Evolutionary conservation across 2,888 invertebrate species (phyloP).

Genomic region (Pristionchus arcanus): DNA sequence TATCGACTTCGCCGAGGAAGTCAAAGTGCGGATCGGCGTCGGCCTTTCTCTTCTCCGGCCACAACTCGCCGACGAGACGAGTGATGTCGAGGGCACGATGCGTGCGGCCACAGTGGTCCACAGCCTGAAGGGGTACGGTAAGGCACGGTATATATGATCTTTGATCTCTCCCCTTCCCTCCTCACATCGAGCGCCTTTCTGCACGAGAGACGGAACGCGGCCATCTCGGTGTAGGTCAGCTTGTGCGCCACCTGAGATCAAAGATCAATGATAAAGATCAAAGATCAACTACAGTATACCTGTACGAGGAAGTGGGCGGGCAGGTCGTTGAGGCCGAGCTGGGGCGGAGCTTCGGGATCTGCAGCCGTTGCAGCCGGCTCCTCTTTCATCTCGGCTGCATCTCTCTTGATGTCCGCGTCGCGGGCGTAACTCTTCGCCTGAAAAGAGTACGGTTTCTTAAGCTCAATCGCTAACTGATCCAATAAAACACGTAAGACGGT

Average conservation of each 20-base stretch:
- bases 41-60: background rate
- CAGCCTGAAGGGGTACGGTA: background rate
- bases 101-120: background rate
- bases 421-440: background rate
- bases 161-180: background rate
- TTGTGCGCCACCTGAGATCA: background rate
- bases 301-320: background rate
- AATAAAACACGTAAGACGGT: too few relatives aligned
- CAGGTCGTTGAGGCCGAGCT: background rate
- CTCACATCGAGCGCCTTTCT: background rate
- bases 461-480: background rate
- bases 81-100: background rate
- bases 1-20: background rate
- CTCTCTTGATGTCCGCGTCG: background rate
- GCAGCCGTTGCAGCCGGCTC: background rate
- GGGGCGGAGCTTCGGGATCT: background rate
- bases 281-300: background rate
- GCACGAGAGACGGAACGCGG: background rate
- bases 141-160: too few relatives aligned
- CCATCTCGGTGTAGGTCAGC: background rate
- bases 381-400: background rate
- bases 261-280: background rate
- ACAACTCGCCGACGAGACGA: background rate
- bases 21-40: background rate
- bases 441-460: background rate